Base-by-base conservation (phyloP, 2,113 vertebrate species). In the Lophotis ruficrista region DNA sequence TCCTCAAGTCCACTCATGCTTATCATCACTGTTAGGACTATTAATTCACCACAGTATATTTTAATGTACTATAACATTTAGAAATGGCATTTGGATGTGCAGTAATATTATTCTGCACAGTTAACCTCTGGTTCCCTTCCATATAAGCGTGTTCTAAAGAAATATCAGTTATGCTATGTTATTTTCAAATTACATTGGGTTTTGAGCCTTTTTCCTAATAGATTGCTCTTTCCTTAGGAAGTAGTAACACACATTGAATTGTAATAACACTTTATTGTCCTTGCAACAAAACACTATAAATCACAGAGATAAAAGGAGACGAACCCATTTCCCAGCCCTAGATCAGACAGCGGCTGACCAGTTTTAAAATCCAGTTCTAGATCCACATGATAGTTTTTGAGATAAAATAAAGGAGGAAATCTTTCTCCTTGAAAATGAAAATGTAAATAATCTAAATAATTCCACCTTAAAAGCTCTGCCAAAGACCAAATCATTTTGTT, bases 41-140 rank as follows among this genome's bases (percentile, higher is more conserved):
- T 96, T 95, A 96, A 96, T 94, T 97, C 92, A 75, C 85, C 62
- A 90, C 57, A 66, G 56, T 89, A 53, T 83, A 70, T 81, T 93
- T 95, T 96, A 96, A 96, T 94, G 90, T 73, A 92, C 71, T 90
- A 80, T 95, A 93, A 94, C 89, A 95, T 92, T 95, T 77, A 94
- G 83, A 92, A 86, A 82, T 89, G 66, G 57, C 89, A 94, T 87
- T 93, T 75, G 87, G 79, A 62, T 97, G 77, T 88, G 89, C 84
- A 92, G 81, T 81, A 92, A 94, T 90, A 94, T 72, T 96, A 90
- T 96, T 97, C 95, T 95, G 90, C 90, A 87, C 94, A 96, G 93
- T 97, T 97, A 96, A 97, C 94, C 93, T 70, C 23, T 85, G 73
- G 62, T 97, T 95, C 64, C 58, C 82, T 78, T 92, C 75, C 68